phyloP scores from a whole-genome alignment of 2,113 vertebrate genomes.

The Cercocebus atys region DNA sequence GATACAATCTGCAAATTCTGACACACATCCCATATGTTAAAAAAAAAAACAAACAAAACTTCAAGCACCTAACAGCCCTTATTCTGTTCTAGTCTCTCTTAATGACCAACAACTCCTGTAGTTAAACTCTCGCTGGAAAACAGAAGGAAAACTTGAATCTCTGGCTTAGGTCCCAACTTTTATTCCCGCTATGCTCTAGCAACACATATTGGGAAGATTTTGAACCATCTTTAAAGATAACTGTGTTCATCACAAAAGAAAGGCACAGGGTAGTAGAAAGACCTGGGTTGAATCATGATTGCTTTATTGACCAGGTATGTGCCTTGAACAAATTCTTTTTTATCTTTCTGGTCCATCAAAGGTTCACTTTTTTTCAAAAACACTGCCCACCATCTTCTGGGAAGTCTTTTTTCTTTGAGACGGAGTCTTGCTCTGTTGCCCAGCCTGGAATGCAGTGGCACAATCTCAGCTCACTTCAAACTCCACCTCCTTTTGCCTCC shows the following conservation, averaged over 20 bases:
- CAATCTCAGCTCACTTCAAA: too few relatives aligned
- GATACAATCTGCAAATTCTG: neutral
- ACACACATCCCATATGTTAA: neutral
- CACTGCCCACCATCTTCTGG: neutral
- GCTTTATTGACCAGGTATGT: neutral
- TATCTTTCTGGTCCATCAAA: neutral
- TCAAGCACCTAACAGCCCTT: neutral
- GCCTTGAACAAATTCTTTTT: neutral
- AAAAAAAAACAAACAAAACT: neutral
- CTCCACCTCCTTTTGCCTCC: too few relatives aligned
- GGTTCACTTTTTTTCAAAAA: neutral
- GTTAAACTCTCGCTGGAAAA: neutral
- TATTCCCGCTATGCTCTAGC: neutral
- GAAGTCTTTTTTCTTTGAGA: too few relatives aligned
- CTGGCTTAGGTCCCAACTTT: neutral
- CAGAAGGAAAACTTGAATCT: neutral
- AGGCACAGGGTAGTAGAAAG: neutral
- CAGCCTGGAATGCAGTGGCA: too few relatives aligned
- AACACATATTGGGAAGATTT: neutral
- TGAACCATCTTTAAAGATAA: neutral
- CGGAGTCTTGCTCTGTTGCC: too few relatives aligned
- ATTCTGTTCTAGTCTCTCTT: neutral
- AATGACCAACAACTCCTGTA: neutral
- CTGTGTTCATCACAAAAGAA: neutral
- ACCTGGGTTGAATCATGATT: neutral